Conservation (phyloP, 1,140 invertebrate species). For the Pachypeltis micranthus region DNA sequence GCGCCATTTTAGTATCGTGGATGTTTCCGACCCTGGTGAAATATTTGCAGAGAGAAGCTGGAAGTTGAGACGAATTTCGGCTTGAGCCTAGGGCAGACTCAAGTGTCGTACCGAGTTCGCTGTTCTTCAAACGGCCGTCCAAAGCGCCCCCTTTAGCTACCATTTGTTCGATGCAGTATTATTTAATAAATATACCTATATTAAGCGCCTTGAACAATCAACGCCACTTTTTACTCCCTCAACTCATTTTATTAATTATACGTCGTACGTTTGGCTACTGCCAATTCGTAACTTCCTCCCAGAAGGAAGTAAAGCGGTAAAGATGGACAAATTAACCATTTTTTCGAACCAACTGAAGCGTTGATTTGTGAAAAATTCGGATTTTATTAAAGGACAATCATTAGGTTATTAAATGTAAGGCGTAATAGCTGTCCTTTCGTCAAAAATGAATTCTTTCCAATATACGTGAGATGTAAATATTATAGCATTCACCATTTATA, state of each 20-base stretch:
- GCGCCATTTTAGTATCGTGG: conserved; percentile 19
- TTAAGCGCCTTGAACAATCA: too few relatives aligned
- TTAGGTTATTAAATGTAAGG: neutral
- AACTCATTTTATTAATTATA: neutral
- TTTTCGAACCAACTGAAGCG: neutral
- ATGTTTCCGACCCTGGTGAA: neutral
- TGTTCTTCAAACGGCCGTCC: neutral
- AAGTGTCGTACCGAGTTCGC: neutral
- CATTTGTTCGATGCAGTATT: neutral
- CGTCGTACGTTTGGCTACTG: neutral
- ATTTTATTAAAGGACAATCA: neutral
- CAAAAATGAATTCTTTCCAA: neutral
- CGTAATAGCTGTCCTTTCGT: neutral
- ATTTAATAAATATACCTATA: neutral
- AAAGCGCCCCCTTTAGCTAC: neutral
- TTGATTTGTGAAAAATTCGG: neutral
- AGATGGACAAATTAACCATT: neutral
- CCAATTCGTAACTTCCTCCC: neutral
- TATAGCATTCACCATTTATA: neutral
- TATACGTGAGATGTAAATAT: neutral
- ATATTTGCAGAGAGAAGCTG: neutral
- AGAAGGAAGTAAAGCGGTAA: neutral
- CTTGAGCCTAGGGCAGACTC: neutral
- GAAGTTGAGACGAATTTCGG: neutral
- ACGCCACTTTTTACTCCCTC: neutral